phyloP scores from a whole-genome alignment of 2,797 vertebrate species.

The Anisognathus igniventris region DNA sequence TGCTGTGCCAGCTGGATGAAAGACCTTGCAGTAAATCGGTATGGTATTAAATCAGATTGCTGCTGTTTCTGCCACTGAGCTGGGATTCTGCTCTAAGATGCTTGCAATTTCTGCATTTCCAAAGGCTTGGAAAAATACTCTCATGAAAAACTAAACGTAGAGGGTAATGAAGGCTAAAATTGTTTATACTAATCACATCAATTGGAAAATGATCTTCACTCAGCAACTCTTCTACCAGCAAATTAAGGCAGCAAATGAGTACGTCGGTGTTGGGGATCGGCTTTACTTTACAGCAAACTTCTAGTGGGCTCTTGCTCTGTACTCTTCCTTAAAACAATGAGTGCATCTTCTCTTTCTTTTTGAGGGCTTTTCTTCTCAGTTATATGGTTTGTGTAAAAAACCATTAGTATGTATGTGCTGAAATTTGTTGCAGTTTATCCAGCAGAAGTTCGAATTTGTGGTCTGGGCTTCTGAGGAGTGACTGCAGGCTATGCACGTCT shows the following conservation, averaged over 20 bases:
- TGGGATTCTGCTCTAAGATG: conserved; percentile 6
- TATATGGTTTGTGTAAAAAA: neutral
- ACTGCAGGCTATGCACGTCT: neutral
- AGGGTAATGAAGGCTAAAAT: conserved; percentile 49
- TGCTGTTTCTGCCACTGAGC: neutral
- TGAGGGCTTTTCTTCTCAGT: neutral
- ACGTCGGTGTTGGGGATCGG: neutral
- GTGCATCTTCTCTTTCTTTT: neutral
- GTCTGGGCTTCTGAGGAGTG: neutral
- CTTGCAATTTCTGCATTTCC: conserved; percentile 39
- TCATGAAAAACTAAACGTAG: conserved; percentile 35
- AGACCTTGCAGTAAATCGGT: conserved; percentile 20
- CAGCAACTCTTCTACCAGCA: conserved; percentile 40
- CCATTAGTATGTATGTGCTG: neutral
- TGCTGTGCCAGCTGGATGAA: conserved; percentile 51
- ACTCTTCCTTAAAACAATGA: neutral
- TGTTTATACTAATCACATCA: conserved; percentile 35
- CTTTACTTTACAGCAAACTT: neutral
- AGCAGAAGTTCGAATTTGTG: conserved; percentile 1
- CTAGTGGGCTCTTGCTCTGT: neutral
- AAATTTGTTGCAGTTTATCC: neutral
- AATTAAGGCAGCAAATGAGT: neutral
- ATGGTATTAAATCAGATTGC: neutral
- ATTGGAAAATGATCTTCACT: conserved; percentile 35
- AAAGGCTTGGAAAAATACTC: conserved; percentile 58